phyloP scores from a whole-genome alignment of 2,797 vertebrate genomes.

The Sebastes ruberrimus region DNA sequence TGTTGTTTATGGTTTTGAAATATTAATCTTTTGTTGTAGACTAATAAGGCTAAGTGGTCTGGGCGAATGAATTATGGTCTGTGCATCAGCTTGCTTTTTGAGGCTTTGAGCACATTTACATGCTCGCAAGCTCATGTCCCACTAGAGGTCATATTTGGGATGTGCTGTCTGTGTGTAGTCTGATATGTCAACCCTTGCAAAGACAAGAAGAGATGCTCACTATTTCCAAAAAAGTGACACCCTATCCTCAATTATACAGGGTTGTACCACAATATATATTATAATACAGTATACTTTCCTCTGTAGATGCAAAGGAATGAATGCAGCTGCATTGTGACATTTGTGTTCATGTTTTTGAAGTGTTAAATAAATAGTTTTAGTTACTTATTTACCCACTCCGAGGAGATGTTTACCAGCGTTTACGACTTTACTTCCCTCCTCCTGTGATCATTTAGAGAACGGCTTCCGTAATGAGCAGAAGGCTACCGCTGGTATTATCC shows the following conservation, averaged over 20 bases:
- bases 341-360: not conserved
- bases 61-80: conserved; percentile 66
- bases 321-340: not conserved
- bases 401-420: not conserved
- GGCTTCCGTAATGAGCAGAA: not conserved
- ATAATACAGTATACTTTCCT: not conserved
- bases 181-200: not conserved
- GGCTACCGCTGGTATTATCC: not conserved
- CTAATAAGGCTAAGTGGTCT: conserved; percentile 81
- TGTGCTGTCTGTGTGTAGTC: not conserved
- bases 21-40: conserved; percentile 72
- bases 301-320: not conserved
- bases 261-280: too few species aligned
- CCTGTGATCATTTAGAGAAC: conserved; percentile 4
- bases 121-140: conserved; percentile 30
- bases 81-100: conserved; percentile 41
- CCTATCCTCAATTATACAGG: not conserved
- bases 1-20: conserved; percentile 76
- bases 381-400: not conserved
- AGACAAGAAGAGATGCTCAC: not conserved
- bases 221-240: not conserved
- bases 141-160: conserved; percentile 45
- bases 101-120: conserved; percentile 41
- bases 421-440: not conserved
- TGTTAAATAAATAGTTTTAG: not conserved